A percentile compares a stretch with the other conserved stretches of the same genome.
Conservation (phyloP, 2,797 vertebrate species). For the Nyctalus aviator region DNA sequence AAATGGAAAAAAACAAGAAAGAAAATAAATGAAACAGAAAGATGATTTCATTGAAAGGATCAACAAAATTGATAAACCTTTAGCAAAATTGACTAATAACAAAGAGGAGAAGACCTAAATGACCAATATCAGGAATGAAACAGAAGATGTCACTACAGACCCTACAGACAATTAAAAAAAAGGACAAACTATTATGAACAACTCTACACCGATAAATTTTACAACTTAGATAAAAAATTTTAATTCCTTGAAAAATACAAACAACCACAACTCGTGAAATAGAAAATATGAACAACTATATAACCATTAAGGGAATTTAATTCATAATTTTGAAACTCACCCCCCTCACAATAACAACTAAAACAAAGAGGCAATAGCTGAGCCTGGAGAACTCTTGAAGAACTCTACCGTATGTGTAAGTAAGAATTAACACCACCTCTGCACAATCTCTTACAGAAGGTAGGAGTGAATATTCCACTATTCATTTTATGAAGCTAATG, state of each 20-base stretch:
- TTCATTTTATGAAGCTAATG: constrained; percentile 17
- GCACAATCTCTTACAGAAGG: not conserved
- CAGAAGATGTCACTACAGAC: not conserved
- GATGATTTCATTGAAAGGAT: not conserved
- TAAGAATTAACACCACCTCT: not conserved
- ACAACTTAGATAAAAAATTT: not conserved
- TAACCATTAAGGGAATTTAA: not conserved
- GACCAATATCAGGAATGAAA: not conserved
- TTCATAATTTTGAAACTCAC: not conserved
- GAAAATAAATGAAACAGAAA: constrained; percentile 33
- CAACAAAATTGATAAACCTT: not conserved
- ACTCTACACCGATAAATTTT: not conserved
- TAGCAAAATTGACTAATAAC: not conserved
- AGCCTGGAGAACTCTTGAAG: not conserved
- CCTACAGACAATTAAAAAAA: not conserved
- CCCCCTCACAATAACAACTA: not conserved
- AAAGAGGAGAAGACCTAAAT: not conserved
- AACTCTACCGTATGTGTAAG: not conserved
- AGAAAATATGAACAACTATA: not conserved
- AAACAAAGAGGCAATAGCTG: not conserved
- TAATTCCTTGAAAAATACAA: constrained; percentile 7
- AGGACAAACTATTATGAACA: not conserved
- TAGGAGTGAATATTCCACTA: not conserved
- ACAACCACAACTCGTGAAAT: not conserved
- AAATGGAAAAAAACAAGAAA: not conserved